phyloP scores from a whole-genome alignment of 2,888 invertebrate genomes.

The Maniola hyperantus region DNA sequence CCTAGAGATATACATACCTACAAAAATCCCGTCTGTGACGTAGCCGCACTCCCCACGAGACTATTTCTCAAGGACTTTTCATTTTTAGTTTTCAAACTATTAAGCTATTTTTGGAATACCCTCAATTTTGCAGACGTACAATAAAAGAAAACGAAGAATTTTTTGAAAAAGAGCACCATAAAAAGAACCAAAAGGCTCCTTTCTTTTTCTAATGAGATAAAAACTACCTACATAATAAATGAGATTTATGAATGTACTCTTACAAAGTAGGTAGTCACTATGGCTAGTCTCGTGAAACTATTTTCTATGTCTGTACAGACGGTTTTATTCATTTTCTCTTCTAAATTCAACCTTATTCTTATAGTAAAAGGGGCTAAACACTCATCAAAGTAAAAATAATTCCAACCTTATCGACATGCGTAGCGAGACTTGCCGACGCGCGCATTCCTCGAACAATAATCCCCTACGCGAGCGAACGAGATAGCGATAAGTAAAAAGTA shows the following conservation, averaged over 20 bases:
- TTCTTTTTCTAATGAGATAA: slow-evolving; percentile 31
- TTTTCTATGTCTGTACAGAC: slow-evolving; percentile 41
- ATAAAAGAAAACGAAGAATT: not conserved
- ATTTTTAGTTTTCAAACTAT: slow-evolving; percentile 64
- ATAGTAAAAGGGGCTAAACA: slow-evolving; percentile 39
- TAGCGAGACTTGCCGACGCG: slow-evolving; percentile 80
- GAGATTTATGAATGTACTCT: slow-evolving; percentile 76
- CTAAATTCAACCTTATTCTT: slow-evolving; percentile 54
- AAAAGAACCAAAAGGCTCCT: not conserved
- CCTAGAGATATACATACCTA: slow-evolving; percentile 69
- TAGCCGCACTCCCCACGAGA: slow-evolving; percentile 78
- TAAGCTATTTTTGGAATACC: slow-evolving; percentile 52
- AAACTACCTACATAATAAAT: slow-evolving; percentile 52
- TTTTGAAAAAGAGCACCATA: not conserved
- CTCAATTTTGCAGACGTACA: not conserved
- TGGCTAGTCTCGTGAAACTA: slow-evolving; percentile 70
- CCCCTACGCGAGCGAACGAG: slow-evolving; percentile 70
- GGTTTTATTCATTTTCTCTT: slow-evolving; percentile 41
- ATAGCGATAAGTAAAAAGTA: slow-evolving; percentile 74
- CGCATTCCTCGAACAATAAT: slow-evolving; percentile 79
- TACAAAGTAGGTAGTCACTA: slow-evolving; percentile 78
- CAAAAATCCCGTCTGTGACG: slow-evolving; percentile 74
- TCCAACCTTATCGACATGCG: slow-evolving; percentile 54
- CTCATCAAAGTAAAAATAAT: slow-evolving; percentile 43
- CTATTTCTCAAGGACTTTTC: slow-evolving; percentile 80